These are phyloP conservation scores for Cercocebus atys DNA, from an alignment of 2,113 vertebrate genomes.

Conservation along the genomic window DNA sequence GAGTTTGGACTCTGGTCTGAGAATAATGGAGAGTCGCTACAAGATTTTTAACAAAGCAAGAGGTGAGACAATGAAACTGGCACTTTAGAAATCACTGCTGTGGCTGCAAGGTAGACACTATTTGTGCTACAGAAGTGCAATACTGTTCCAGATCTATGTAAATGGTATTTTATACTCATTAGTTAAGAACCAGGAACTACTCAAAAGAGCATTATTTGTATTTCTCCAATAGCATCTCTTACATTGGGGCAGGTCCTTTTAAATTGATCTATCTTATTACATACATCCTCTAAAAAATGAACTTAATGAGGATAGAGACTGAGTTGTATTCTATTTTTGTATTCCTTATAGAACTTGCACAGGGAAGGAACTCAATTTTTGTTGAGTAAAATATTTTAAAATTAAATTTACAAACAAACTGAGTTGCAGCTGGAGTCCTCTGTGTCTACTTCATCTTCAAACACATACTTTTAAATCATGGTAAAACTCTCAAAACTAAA, in stretches of 20 bases:
- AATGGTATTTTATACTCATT: background rate
- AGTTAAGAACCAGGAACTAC: background rate
- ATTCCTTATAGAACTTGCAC: background rate
- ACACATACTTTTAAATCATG: background rate
- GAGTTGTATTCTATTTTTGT: background rate
- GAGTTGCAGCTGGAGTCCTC: slow-evolving; percentile 26
- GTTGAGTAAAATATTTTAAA: background rate
- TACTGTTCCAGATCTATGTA: background rate
- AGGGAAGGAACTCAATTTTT: background rate
- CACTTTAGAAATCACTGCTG: background rate
- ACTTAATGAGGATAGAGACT: background rate
- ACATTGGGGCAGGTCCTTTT: background rate
- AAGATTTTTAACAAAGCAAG: background rate
- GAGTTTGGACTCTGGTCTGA: background rate
- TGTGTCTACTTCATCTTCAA: slow-evolving; percentile 32
- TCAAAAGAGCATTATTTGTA: background rate
- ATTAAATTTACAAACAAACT: slow-evolving; percentile 3
- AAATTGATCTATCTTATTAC: background rate
- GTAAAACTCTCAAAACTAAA: background rate
- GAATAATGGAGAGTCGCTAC: background rate
- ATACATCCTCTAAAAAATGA: background rate
- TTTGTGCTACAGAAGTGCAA: background rate
- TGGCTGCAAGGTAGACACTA: background rate
- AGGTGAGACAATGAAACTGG: background rate
- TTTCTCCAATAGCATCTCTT: background rate